Conservation (phyloP, 1,140 invertebrate genomes). For the Trissolcus basalis region DNA sequence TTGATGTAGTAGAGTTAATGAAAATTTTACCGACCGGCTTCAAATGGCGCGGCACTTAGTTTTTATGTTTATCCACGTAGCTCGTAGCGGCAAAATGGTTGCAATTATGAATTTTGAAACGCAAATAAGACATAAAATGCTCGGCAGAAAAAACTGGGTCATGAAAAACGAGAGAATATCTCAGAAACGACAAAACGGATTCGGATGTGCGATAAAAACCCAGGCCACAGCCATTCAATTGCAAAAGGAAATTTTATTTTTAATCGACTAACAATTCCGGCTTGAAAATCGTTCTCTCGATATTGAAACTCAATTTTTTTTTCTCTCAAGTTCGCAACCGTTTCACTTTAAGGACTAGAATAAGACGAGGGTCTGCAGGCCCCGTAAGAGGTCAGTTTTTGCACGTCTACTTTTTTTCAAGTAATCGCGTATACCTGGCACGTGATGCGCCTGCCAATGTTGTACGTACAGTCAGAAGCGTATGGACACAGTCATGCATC, state of each 20-base stretch:
- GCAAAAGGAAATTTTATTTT: too few species aligned
- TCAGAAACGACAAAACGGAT: too few species aligned
- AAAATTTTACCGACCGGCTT: slow-evolving; percentile 3
- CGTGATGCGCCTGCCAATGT: slow-evolving; percentile 65
- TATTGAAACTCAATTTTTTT: too few species aligned
- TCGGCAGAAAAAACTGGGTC: too few species aligned
- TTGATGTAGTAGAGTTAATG: slow-evolving; percentile 25
- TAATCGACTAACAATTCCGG: too few species aligned
- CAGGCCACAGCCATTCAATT: too few species aligned
- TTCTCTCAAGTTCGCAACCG: slow-evolving; percentile 22
- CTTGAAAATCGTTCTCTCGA: too few species aligned
- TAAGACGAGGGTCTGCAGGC: slow-evolving; percentile 27
- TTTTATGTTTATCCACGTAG: slow-evolving; percentile 17
- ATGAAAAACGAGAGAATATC: too few species aligned
- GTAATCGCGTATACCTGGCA: slow-evolving; percentile 41
- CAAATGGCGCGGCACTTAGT: not conserved
- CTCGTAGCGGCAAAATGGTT: not conserved
- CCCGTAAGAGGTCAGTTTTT: slow-evolving; percentile 54
- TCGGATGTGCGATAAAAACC: too few species aligned
- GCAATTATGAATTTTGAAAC: not conserved
- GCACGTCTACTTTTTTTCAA: slow-evolving; percentile 35
- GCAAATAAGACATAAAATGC: not conserved
- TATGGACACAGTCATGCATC: slow-evolving; percentile 31
- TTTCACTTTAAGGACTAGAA: slow-evolving; percentile 19
- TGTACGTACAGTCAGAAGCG: slow-evolving; percentile 41